phyloP scores from a whole-genome alignment of 2,113 vertebrate genomes.

The Cathartes aura region DNA sequence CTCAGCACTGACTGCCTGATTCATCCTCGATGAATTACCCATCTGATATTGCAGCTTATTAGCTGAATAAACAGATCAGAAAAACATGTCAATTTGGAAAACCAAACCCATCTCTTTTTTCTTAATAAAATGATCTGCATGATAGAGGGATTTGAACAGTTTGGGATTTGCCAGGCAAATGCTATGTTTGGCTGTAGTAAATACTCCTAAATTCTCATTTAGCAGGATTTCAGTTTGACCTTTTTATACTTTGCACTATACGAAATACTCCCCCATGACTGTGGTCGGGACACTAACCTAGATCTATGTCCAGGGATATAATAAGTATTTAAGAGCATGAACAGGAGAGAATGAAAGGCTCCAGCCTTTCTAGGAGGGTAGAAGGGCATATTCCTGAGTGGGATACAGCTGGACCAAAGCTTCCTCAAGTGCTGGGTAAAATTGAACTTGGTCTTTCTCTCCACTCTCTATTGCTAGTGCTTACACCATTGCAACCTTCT shows the following conservation, averaged over 20 bases:
- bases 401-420: not conserved
- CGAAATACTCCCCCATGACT: not conserved
- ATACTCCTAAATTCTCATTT: not conserved
- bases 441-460: not conserved
- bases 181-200: not conserved
- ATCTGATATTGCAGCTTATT: not conserved
- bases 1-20: not conserved
- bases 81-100: not conserved
- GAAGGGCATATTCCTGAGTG: not conserved
- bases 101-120: not conserved
- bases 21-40: not conserved
- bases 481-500: not conserved
- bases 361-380: not conserved
- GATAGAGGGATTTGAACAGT: not conserved
- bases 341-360: not conserved
- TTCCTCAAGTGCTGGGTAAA: not conserved
- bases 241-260: not conserved
- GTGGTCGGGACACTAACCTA: not conserved
- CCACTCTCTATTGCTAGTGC: not conserved
- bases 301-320: not conserved
- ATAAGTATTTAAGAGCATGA: not conserved
- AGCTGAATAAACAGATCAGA: not conserved
- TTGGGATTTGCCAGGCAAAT: not conserved
- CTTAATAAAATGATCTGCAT: not conserved
- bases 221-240: not conserved